phyloP scores from a whole-genome alignment of 2,113 vertebrate species.

The Lethenteron reissneri region DNA sequence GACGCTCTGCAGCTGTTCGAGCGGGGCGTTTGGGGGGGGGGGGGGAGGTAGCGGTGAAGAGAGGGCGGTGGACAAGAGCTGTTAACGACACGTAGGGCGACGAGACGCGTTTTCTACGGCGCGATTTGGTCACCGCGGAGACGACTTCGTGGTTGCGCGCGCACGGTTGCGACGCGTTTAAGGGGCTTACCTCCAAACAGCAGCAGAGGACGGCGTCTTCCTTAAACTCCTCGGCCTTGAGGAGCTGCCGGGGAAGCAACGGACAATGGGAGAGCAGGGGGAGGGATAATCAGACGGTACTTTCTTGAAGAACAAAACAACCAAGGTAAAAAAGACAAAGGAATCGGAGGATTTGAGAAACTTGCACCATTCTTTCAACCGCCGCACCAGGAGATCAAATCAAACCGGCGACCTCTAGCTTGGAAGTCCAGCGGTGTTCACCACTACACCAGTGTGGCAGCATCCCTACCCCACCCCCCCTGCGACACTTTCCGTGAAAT shows the following conservation, averaged over 20 bases:
- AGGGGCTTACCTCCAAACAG: conserved; percentile 66
- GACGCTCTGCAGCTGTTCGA: conserved; percentile 59
- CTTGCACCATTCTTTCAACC: too few species aligned
- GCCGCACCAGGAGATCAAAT: too few species aligned
- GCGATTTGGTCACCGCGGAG: not conserved
- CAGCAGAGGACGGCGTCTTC: conserved; percentile 92
- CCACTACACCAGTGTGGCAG: too few species aligned
- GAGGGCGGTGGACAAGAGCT: conserved; percentile 1
- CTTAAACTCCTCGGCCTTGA: conserved; percentile 77
- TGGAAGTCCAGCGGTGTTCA: too few species aligned
- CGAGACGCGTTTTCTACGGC: too few species aligned
- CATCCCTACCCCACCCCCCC: too few species aligned
- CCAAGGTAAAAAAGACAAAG: too few species aligned
- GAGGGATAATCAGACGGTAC: too few species aligned
- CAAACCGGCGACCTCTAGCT: too few species aligned
- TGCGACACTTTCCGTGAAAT: too few species aligned
- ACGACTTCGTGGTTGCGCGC: not conserved
- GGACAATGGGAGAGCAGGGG: conserved; percentile 2
- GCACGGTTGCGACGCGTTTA: not conserved
- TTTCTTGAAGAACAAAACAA: too few species aligned
- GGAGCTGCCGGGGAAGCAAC: conserved; percentile 31
- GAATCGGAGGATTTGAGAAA: too few species aligned
- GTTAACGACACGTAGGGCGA: not conserved
- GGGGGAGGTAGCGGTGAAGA: not conserved
- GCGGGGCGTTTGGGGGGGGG: conserved; percentile 13